Conservation (phyloP, 2,797 vertebrate species). For the Pseudochirops cupreus region DNA sequence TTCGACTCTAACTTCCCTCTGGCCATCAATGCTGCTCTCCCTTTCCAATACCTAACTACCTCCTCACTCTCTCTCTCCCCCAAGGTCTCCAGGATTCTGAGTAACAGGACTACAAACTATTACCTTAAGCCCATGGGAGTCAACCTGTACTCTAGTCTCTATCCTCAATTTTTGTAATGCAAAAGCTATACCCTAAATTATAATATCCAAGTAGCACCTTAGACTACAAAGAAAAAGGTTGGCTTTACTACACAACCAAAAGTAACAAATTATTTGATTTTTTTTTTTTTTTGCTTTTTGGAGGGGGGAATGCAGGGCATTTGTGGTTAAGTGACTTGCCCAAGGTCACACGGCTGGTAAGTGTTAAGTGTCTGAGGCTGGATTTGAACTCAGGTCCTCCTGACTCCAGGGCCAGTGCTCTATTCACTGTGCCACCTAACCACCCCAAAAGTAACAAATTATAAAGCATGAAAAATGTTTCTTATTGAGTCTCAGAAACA, state of each 20-base stretch:
- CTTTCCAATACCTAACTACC: neutral
- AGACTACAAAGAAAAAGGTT: neutral
- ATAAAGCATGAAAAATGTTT: neutral
- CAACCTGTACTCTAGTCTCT: neutral
- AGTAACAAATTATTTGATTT: neutral
- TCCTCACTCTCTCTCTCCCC: neutral
- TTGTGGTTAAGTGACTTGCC: too few species aligned
- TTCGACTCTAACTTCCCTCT: neutral
- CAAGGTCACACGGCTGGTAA: too few species aligned
- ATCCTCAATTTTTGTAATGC: neutral
- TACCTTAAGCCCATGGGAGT: neutral
- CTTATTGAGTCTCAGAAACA: constrained; percentile 19
- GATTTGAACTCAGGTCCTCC: too few species aligned
- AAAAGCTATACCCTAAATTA: constrained; percentile 11
- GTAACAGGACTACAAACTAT: neutral
- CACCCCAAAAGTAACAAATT: too few species aligned
- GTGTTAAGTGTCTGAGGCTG: too few species aligned
- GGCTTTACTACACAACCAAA: neutral
- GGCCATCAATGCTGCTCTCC: neutral
- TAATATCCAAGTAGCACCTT: neutral
- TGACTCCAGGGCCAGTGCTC: too few species aligned
- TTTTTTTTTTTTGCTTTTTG: too few species aligned
- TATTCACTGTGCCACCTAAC: too few species aligned
- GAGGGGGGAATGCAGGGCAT: too few species aligned
- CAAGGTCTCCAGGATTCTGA: neutral